These are phyloP conservation scores for Hyles lineata DNA, from an alignment of 2,888 invertebrate species.

Conservation along the genomic window DNA sequence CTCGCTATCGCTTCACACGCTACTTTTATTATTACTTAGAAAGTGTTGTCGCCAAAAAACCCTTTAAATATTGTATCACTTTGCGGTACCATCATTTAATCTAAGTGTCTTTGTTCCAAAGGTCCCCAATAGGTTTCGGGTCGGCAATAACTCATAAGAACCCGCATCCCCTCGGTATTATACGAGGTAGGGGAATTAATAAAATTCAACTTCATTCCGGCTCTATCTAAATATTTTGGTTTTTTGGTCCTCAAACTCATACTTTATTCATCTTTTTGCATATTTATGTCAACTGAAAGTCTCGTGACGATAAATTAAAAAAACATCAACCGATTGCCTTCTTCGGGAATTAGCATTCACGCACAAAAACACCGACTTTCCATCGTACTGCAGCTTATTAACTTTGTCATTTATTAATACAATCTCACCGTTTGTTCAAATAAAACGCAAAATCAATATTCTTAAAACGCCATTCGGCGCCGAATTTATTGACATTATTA, in stretches of 20 bases:
- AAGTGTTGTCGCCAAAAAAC: neutral
- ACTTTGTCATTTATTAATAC: conserved; percentile 42
- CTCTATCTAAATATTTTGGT: conserved; percentile 19
- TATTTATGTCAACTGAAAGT: conserved; percentile 42
- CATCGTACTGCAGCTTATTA: conserved; percentile 32
- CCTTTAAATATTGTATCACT: conserved; percentile 45
- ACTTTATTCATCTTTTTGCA: conserved; percentile 22
- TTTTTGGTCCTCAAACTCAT: conserved; percentile 39
- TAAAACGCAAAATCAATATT: conserved; percentile 58
- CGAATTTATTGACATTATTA: conserved; percentile 69
- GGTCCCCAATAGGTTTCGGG: conserved; percentile 50
- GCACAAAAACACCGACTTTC: conserved; percentile 35
- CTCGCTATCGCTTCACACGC: neutral
- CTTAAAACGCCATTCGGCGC: conserved; percentile 56
- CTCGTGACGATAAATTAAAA: conserved; percentile 44
- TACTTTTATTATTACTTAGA: neutral
- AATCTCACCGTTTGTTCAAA: conserved; percentile 37
- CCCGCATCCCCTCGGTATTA: conserved; percentile 40
- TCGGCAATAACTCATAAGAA: conserved; percentile 60
- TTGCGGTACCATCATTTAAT: conserved; percentile 58
- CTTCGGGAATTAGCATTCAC: conserved; percentile 29
- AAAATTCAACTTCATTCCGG: conserved; percentile 44
- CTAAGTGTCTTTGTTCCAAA: conserved; percentile 59
- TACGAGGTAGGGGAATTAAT: conserved; percentile 45
- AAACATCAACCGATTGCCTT: conserved; percentile 48